Evolutionary conservation across 2,113 vertebrate species (phyloP).

Genomic region (Mystacornis crossleyi): DNA sequence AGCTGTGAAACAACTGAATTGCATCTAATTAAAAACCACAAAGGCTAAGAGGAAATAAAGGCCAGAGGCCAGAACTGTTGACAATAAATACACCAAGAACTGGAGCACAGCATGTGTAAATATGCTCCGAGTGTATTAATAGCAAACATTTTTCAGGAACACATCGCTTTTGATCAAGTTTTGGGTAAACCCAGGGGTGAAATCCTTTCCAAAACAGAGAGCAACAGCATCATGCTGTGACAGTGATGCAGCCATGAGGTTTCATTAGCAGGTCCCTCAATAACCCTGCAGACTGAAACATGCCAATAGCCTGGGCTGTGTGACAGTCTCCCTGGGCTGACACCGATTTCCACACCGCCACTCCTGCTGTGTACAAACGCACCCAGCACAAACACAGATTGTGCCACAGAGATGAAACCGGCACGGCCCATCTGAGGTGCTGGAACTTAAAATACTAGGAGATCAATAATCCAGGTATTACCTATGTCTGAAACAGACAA

Average conservation of each 20-base stretch:
- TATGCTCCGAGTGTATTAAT: rapidly evolving
- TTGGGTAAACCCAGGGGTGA: neutral
- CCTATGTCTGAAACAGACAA: neutral
- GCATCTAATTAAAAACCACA: conserved; percentile 12
- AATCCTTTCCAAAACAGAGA: neutral
- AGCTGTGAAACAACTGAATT: neutral
- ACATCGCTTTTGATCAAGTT: neutral
- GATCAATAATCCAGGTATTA: neutral
- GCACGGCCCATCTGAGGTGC: neutral
- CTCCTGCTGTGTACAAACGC: neutral
- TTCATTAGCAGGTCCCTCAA: neutral
- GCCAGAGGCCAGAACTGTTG: neutral
- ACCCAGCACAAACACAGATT: neutral
- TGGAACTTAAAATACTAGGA: neutral
- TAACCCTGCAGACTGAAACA: neutral
- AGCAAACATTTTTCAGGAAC: neutral
- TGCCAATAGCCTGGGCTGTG: neutral
- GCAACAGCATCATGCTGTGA: neutral
- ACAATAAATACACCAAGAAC: neutral
- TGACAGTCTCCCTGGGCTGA: neutral
- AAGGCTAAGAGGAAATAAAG: neutral
- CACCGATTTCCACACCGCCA: neutral
- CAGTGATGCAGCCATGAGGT: neutral
- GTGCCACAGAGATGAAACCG: neutral
- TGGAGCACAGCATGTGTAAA: neutral